Evolutionary conservation across 2,888 invertebrate genomes (phyloP), one percentile per base, ranked within the genome.

Genomic region (Mellilla xanthometata): DNA sequence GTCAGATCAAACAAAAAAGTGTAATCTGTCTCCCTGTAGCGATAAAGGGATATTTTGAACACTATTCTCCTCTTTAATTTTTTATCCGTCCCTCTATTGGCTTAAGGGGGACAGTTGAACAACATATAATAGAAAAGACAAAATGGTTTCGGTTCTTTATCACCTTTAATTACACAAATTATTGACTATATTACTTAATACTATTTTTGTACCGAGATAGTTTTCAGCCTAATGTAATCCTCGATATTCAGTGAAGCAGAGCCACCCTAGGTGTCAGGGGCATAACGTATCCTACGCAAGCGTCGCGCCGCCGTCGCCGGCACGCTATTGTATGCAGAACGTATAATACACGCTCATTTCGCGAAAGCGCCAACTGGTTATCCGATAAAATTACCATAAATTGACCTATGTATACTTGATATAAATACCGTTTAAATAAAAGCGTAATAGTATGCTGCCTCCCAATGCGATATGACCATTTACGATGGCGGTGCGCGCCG

Each of bases 291-390:
- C 65, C 66, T 52, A 68, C 67, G 54, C 61, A 48, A 31, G n/a
- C n/a, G n/a, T n/a, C n/a, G n/a, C n/a, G n/a, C 31, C 8, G 19
- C 30, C 8, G 10, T 19, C 38, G 53, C 42, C 43, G 50, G 34
- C 28, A 27, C 31, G 35, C 57, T 52, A 65, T 68, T 68, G 68
- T 67, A 59, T 64, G 63, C 67, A 59, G 52, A 60, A 63, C 43
- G 34, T 24, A 52, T 53, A 55, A 54, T 52, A 26, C 45, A 35
- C 34, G 39, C 40, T 46, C 58, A 64, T 68, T 64, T 63, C 49
- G 58, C 56, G 60, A 60, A 63, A 65, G 61, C 58, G 44, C 50
- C 35, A 39, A 52, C 47, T 61, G 58, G 59, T 58, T 67, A 52
- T 52, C 35, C 52, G 51, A 49, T 54, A 52, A 60, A 33, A 48